Percentiles rank a stretch among this genome's conserved stretches.
Conservation (phyloP, 2,797 vertebrate species). For the Buceros bicornis region DNA sequence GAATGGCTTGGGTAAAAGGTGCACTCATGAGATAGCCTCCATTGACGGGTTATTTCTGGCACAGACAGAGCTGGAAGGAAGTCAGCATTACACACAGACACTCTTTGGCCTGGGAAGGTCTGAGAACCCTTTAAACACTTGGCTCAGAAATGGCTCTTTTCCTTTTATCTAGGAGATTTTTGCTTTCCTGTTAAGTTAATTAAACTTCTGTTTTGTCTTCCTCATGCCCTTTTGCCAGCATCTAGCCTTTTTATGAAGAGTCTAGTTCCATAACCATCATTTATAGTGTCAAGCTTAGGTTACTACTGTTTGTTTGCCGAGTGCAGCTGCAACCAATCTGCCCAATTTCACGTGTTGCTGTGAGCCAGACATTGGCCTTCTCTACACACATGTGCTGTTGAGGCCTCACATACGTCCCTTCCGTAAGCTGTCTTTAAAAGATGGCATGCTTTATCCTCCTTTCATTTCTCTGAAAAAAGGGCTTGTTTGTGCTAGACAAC, state of each 20-base stretch:
- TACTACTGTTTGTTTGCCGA: constrained; percentile 24
- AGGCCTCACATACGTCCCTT: neutral
- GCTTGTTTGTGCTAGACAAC: neutral
- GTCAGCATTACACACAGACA: constrained; percentile 56
- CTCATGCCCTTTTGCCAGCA: constrained; percentile 52
- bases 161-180: constrained; percentile 64
- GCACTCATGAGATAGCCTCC: constrained; percentile 6
- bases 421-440: neutral
- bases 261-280: constrained; percentile 17
- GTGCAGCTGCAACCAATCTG: neutral
- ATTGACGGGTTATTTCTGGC: constrained; percentile 71
- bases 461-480: neutral
- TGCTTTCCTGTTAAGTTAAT: constrained; percentile 69
- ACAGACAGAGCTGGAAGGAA: constrained; percentile 68
- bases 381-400: neutral
- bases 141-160: constrained; percentile 50
- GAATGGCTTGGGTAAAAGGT: constrained; percentile 43
- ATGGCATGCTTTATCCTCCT: neutral
- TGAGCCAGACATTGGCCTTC: neutral
- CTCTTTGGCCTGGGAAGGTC: constrained; percentile 62
- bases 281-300: constrained; percentile 7
- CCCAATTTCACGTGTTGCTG: neutral
- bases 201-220: constrained; percentile 65
- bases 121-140: constrained; percentile 64
- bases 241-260: constrained; percentile 1